These are phyloP conservation scores for Carcharodon carcharias DNA, from an alignment of 2,797 vertebrate species.

Conservation along the genomic window DNA sequence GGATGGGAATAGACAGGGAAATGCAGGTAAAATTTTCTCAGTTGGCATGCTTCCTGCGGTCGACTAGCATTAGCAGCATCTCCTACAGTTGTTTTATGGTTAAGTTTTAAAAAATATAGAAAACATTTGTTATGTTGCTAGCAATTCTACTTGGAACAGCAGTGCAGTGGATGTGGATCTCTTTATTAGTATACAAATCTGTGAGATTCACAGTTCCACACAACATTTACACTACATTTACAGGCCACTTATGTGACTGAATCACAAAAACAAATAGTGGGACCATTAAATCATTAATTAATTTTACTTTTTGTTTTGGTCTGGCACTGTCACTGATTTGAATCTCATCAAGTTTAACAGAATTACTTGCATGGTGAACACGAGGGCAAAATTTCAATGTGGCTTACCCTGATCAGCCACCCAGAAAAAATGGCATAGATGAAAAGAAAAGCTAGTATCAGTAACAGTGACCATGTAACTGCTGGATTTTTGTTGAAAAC, in stretches of 20 bases:
- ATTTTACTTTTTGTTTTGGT: background rate
- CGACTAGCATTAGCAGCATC: background rate
- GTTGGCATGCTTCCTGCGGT: background rate
- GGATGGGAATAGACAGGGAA: background rate
- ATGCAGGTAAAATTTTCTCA: background rate
- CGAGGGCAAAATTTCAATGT: background rate
- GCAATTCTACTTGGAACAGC: background rate
- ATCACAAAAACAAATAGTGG: background rate
- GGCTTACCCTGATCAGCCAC: background rate
- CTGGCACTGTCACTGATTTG: background rate
- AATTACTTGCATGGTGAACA: background rate
- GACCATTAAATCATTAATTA: background rate
- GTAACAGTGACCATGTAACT: background rate
- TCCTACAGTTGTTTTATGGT: background rate
- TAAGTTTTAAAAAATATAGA: background rate
- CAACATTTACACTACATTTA: background rate
- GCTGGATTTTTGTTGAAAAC: background rate
- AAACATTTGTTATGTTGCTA: background rate
- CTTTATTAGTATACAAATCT: constrained; percentile 12
- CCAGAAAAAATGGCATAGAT: background rate
- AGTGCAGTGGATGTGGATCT: background rate
- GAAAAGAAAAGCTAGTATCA: background rate
- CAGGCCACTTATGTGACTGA: background rate
- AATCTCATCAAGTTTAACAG: background rate
- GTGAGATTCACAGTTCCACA: background rate